These are phyloP conservation scores for Eulemur albifrons DNA, from an alignment of 2,797 vertebrate species.

Conservation along the genomic window DNA sequence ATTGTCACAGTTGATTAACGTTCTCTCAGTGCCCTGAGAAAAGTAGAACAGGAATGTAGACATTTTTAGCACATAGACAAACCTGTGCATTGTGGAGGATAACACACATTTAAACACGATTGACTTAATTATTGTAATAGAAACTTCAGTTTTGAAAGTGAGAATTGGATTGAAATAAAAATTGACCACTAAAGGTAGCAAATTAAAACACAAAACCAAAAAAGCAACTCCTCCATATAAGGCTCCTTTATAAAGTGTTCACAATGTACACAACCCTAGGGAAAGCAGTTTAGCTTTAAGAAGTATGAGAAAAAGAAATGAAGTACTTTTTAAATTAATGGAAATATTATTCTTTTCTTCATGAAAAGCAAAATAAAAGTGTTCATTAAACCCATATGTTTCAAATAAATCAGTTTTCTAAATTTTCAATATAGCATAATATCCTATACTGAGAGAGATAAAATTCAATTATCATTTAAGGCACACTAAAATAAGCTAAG, in stretches of 20 bases:
- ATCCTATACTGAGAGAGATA: constrained; percentile 46
- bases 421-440: constrained; percentile 58
- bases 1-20: not conserved
- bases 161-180: not conserved
- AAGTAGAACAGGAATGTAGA: not conserved
- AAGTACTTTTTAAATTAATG: constrained; percentile 38
- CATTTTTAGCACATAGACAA: not conserved
- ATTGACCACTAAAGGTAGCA: not conserved
- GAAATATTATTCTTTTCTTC: constrained; percentile 58
- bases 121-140: not conserved
- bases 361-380: constrained; percentile 54
- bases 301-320: constrained; percentile 34
- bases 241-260: not conserved
- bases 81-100: not conserved
- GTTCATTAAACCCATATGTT: constrained; percentile 68
- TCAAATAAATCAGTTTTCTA: constrained; percentile 64
- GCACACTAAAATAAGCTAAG: constrained; percentile 63
- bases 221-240: not conserved
- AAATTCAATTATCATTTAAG: constrained; percentile 62
- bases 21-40: not conserved
- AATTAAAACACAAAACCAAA: not conserved
- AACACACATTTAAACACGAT: not conserved
- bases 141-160: constrained; percentile 19
- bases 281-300: not conserved
- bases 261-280: not conserved